These are phyloP conservation scores for Calliphora vomitoria DNA, from an alignment of 2,888 invertebrate species.

Conservation along the genomic window DNA sequence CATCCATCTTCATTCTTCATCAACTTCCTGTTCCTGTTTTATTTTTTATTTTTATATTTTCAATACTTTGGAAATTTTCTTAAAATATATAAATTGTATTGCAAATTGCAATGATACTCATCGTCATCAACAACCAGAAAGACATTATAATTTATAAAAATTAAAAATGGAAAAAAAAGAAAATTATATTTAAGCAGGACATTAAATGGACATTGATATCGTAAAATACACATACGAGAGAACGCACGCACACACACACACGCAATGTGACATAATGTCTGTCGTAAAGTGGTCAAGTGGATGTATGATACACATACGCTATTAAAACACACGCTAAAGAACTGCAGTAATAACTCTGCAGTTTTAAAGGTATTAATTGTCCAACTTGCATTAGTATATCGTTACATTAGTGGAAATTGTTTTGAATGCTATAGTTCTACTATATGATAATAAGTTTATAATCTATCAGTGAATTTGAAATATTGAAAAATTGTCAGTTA, in stretches of 20 bases:
- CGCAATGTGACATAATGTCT: slow-evolving; percentile 64
- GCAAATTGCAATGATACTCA: slow-evolving; percentile 24
- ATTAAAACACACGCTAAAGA: too few species aligned
- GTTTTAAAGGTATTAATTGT: too few species aligned
- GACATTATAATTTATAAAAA: slow-evolving; percentile 51
- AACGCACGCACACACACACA: slow-evolving; percentile 42
- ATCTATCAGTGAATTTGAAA: too few species aligned
- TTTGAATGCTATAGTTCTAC: too few species aligned
- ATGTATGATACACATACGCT: slow-evolving; percentile 15
- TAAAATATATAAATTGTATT: slow-evolving; percentile 52
- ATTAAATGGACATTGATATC: slow-evolving; percentile 62
- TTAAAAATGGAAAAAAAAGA: slow-evolving; percentile 11
- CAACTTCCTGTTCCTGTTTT: slow-evolving; percentile 35
- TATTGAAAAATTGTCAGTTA: too few species aligned
- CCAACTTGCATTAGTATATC: too few species aligned
- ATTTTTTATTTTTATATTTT: not conserved
- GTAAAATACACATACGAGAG: slow-evolving; percentile 24
- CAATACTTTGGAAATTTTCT: slow-evolving; percentile 40
- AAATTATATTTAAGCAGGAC: slow-evolving; percentile 54
- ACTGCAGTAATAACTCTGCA: too few species aligned
- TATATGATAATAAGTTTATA: too few species aligned
- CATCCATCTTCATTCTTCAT: slow-evolving; percentile 28
- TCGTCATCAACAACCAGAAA: slow-evolving; percentile 20
- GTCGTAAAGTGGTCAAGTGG: slow-evolving; percentile 63
- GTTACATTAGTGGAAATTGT: too few species aligned